Base-by-base conservation (phyloP, 2,113 vertebrate genomes). In the Semicossyphus pulcher region DNA sequence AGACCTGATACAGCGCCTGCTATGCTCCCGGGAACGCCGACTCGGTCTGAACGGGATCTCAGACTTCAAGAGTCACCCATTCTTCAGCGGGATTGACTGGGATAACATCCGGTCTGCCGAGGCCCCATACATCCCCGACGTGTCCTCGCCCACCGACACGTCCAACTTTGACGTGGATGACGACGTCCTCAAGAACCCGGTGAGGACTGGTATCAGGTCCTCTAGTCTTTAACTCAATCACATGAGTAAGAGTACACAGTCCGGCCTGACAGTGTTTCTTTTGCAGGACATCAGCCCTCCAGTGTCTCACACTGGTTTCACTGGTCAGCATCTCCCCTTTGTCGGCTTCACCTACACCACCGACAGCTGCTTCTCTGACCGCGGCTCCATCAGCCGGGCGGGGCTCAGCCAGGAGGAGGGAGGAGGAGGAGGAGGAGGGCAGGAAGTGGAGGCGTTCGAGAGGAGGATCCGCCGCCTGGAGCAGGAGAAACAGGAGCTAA, bases 131-230 rank as follows among this genome's bases (percentile, higher is more conserved):
- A 96, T 99, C 80, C 98, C 98, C 0, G 98, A 99, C 0, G 98
- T 99, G 85, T 99, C 97, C 91, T 99, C 97, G 20, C 98, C 98
- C 48, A 99, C 97, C 0, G 98, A 99, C 92, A 99, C 98, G 0
- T 99, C 97, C 23, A 99, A 99, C 92, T 99, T 99, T 0, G 97
- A 99, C 1, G 97, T 99, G 69, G 97, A 99, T 2, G 98, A 99
- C 4, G 98, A 99, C 10, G 92, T 97, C 9, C 93, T 99, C 3
- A 95, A 98, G 86, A 99, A 98, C 86, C 93, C 94, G 41, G 97
- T 99, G 66, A 93, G 88, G 32, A 45, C 6, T 0, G 4, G 1
- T 25, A 1, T 28, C 39, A 8, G 4, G 56, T 39, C 14, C 2
- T 32, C 18, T n/a, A n/a, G n/a, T n/a, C n/a, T n/a, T n/a, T n/a